Percentiles rank a stretch among this genome's conserved stretches.
Conservation (phyloP, 2,888 invertebrate species). For the Drosophila phalerata region DNA sequence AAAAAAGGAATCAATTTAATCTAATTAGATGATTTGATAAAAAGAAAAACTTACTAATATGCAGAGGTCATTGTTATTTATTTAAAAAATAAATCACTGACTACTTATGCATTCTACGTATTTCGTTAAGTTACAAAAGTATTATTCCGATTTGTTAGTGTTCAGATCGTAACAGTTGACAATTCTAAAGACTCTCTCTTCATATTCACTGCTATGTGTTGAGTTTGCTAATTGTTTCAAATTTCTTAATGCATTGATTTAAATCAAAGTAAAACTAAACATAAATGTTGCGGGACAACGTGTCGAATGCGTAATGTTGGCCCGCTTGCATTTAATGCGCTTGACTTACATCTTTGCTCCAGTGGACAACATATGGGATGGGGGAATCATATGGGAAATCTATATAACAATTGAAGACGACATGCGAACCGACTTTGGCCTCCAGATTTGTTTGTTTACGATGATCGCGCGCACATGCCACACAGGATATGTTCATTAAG, state of each 20-base stretch:
- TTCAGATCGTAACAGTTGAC: too few species aligned
- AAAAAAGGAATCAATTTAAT: too few species aligned
- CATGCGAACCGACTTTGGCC: conserved; percentile 85
- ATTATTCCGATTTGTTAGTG: too few species aligned
- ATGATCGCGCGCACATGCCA: conserved; percentile 79
- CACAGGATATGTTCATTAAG: conserved; percentile 85
- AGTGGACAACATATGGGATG: conserved; percentile 94
- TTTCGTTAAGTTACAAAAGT: too few species aligned
- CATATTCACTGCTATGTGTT: too few species aligned
- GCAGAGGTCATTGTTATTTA: too few species aligned
- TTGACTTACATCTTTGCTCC: conserved; percentile 94
- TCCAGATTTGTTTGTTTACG: conserved; percentile 83
- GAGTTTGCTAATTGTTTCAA: too few species aligned
- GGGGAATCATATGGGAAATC: conserved; percentile 94
- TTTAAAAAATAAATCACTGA: too few species aligned
- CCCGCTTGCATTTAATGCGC: conserved; percentile 7
- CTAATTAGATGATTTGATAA: too few species aligned
- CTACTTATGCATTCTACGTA: too few species aligned
- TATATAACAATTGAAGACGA: conserved; percentile 87
- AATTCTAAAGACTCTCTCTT: too few species aligned
- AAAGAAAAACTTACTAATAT: too few species aligned
- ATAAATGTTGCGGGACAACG: conserved; percentile 3
- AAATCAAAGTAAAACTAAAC: neutral
- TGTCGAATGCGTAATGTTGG: conserved; percentile 16
- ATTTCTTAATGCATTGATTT: neutral